phyloP scores from a whole-genome alignment of 2,888 invertebrate species.

The Leptinotarsa tumamoca region DNA sequence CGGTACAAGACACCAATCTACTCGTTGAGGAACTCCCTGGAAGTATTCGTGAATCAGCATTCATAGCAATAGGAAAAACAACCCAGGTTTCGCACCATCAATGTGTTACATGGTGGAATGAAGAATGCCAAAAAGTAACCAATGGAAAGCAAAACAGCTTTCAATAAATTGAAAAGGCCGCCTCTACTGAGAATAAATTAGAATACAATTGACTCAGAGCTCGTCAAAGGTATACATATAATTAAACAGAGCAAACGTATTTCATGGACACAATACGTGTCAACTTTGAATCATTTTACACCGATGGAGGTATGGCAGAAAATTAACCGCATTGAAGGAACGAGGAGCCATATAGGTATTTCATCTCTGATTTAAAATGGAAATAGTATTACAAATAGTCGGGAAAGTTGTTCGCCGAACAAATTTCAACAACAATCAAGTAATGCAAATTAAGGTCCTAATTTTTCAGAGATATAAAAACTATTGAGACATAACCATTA shows the following conservation, averaged over 20 bases:
- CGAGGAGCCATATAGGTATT: no score
- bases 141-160: no score
- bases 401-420: background rate
- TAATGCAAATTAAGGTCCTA: background rate
- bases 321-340: no score
- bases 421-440: background rate
- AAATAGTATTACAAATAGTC: background rate
- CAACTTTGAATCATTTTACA: no score
- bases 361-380: slow-evolving; percentile 1
- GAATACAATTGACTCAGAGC: no score
- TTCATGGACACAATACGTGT: no score
- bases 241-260: no score
- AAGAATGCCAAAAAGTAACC: no score
- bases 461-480: background rate
- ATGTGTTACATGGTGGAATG: slow-evolving; percentile 1
- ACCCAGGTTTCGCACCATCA: background rate
- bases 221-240: no score
- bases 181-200: no score
- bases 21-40: background rate
- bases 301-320: no score
- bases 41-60: slow-evolving; percentile 14
- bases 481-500: background rate
- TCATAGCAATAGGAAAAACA: background rate
- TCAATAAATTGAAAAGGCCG: no score
- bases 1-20: background rate